These are phyloP conservation scores for Trachelus stipa DNA, from an alignment of 2,888 invertebrate genomes.

Conservation along the genomic window DNA sequence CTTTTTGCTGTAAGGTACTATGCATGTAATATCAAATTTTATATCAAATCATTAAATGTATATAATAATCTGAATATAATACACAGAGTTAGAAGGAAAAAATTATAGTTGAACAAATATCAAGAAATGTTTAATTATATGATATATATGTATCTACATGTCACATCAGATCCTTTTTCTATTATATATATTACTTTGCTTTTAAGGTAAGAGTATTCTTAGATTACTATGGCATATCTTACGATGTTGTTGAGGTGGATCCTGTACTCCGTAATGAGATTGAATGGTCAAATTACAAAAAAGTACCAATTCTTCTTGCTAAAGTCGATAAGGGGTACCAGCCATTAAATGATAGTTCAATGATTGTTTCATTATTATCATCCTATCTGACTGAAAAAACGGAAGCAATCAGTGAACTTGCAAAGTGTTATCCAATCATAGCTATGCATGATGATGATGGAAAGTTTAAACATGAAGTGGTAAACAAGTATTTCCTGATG, in stretches of 20 bases:
- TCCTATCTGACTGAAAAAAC: conserved; percentile 77
- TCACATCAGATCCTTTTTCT: background rate
- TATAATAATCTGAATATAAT: background rate
- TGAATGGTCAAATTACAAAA: conserved; percentile 93
- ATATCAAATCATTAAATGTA: conserved; percentile 2
- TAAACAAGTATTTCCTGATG: conserved; percentile 92
- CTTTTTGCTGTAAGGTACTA: conserved; percentile 93
- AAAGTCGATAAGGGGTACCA: conserved; percentile 80
- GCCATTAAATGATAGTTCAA: conserved; percentile 93
- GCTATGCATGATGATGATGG: conserved; percentile 77
- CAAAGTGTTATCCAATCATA: conserved; percentile 82
- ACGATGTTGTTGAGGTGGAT: conserved; percentile 97
- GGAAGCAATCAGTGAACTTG: conserved; percentile 75
- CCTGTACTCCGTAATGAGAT: conserved; percentile 92
- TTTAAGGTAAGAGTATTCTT: conserved; percentile 78
- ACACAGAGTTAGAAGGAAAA: background rate
- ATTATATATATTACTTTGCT: background rate
- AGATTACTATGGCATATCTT: conserved; percentile 93
- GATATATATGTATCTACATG: background rate
- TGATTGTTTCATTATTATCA: conserved; percentile 89
- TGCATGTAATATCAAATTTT: conserved; percentile 10
- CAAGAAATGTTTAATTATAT: background rate
- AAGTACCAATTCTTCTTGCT: conserved; percentile 91
- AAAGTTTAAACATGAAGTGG: conserved; percentile 78
- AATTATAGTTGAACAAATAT: background rate